Evolutionary conservation across 2,113 vertebrate species (phyloP).

Genomic region (Sinocyclocheilus maitianheensis): DNA sequence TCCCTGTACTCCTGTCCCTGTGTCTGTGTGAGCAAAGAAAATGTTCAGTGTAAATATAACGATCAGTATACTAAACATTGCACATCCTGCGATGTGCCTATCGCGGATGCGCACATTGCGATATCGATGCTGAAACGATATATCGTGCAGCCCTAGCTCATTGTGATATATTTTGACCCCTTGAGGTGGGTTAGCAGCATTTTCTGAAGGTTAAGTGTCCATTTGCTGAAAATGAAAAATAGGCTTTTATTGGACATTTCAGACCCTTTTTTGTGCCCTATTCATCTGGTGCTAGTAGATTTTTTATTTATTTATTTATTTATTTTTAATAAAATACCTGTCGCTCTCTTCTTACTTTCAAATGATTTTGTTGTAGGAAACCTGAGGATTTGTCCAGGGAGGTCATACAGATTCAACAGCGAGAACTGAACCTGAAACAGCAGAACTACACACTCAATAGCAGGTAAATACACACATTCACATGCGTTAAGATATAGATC

Average conservation of each 20-base stretch:
- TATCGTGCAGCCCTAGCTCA: too few relatives aligned
- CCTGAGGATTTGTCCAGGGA: conserved; percentile 93
- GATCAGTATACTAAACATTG: too few relatives aligned
- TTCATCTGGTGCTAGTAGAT: neutral
- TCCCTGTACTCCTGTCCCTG: too few relatives aligned
- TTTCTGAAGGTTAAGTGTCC: neutral
- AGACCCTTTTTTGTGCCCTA: neutral
- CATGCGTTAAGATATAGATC: conserved; percentile 4
- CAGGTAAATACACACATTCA: conserved; percentile 75
- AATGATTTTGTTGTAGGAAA: conserved; percentile 75
- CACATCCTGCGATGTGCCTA: too few relatives aligned
- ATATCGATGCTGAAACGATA: too few relatives aligned
- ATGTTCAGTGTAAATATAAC: too few relatives aligned
- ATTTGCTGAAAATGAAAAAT: neutral
- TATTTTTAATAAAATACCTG: neutral
- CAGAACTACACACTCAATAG: conserved; percentile 84
- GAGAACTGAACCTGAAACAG: conserved; percentile 87
- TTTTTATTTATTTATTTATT: neutral
- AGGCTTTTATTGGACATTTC: neutral
- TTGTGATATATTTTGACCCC: neutral
- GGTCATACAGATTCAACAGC: conserved; percentile 90
- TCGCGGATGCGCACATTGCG: too few relatives aligned
- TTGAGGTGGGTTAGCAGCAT: neutral
- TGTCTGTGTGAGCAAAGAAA: too few relatives aligned
- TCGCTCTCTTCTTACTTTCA: neutral